These are phyloP conservation scores for Nansenia antarctica DNA, from an alignment of 2,113 vertebrate genomes.

Conservation along the genomic window DNA sequence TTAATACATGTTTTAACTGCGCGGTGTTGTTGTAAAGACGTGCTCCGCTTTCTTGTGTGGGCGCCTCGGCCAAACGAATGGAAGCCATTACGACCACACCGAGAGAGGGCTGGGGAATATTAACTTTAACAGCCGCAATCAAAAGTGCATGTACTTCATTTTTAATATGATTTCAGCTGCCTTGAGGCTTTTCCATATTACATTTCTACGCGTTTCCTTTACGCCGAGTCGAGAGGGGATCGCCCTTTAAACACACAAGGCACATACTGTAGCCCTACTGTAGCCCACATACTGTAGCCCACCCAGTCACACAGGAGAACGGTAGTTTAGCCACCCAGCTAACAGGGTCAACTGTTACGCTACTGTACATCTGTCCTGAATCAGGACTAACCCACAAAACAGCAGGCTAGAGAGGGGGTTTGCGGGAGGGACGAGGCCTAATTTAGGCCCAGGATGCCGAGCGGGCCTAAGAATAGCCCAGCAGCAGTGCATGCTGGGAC, in stretches of 20 bases:
- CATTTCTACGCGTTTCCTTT: not conserved
- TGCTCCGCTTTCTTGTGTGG: too few relatives aligned
- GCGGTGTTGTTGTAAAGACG: conserved; percentile 13
- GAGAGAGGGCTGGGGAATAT: not conserved
- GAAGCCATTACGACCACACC: conserved; percentile 30
- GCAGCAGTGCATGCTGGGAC: conserved; percentile 5
- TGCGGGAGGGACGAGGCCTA: conserved; percentile 33
- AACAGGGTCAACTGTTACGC: conserved; percentile 44
- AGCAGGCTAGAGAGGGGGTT: conserved; percentile 40
- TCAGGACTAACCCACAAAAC: conserved; percentile 47
- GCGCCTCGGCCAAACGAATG: conserved; percentile 41
- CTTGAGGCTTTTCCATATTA: not conserved
- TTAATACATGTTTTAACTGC: conserved; percentile 16
- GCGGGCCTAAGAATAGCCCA: conserved; percentile 44
- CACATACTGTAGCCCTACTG: not conserved
- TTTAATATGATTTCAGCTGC: conserved; percentile 31
- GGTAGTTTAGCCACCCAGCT: conserved; percentile 21
- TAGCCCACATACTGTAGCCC: conserved; percentile 19
- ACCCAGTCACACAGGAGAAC: conserved; percentile 34
- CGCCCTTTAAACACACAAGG: too few relatives aligned
- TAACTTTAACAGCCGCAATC: conserved; percentile 8
- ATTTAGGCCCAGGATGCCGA: conserved; percentile 38
- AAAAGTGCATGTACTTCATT: conserved; percentile 29
- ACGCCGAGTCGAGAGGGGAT: not conserved
- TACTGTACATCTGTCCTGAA: conserved; percentile 57